These are phyloP conservation scores for Octodon degus DNA, from an alignment of 2,113 vertebrate species.

Conservation along the genomic window DNA sequence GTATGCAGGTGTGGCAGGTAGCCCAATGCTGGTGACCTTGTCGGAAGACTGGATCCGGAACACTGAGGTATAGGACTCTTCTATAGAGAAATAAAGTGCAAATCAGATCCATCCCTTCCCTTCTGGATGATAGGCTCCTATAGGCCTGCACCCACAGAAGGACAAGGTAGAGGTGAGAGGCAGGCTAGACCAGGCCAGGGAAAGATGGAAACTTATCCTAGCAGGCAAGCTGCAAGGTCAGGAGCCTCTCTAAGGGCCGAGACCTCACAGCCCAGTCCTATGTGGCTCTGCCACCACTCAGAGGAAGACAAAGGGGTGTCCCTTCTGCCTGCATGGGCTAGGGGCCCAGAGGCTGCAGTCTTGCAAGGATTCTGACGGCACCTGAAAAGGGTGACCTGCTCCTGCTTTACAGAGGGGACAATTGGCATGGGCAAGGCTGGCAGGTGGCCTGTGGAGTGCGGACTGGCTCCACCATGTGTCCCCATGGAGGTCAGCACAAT, in stretches of 20 bases:
- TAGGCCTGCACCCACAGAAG: accelerated
- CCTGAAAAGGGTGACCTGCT: background rate
- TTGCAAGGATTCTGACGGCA: too few relatives aligned
- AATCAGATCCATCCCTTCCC: conserved; percentile 5
- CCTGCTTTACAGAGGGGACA: background rate
- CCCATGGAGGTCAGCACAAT: background rate
- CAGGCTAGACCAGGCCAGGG: background rate
- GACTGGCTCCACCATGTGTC: background rate
- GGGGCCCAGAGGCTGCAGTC: too few relatives aligned
- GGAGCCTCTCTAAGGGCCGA: background rate
- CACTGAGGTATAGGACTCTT: conserved; percentile 87
- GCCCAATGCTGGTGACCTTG: conserved; percentile 95
- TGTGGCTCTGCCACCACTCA: background rate
- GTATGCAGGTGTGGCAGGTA: conserved; percentile 93
- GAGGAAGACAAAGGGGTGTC: background rate
- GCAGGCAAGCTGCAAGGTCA: accelerated
- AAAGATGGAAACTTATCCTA: background rate
- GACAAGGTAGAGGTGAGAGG: background rate
- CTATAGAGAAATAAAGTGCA: conserved; percentile 76
- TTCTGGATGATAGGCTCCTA: background rate
- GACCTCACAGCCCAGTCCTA: background rate
- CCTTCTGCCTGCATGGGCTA: background rate
- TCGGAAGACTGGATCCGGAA: conserved; percentile 94
- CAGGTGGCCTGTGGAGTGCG: accelerated
- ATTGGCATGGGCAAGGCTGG: too few relatives aligned